Base-by-base conservation (phyloP, 2,888 invertebrate genomes). In the Argyresthia albistria region DNA sequence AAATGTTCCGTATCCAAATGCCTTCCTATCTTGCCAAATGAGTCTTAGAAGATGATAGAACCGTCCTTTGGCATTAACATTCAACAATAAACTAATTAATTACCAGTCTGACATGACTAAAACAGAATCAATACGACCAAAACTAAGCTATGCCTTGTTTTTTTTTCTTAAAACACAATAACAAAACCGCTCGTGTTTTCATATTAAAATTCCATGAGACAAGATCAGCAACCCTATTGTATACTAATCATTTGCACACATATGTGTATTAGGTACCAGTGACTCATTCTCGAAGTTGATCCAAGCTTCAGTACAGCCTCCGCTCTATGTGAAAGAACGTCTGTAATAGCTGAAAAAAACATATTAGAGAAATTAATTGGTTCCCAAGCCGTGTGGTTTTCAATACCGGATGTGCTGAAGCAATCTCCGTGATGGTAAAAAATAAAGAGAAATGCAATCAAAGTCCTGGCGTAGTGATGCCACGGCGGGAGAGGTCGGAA, bases 371-470 rank as follows among this genome's bases (percentile, higher is more conserved):
- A 25, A 25, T 25, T 25, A 25, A 25, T 25, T 25, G 25, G 25
- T 25, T 25, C 25, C 3, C 3, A 25, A 46, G 11, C 8, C 35
- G 35, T n/a, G 39, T n/a, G 25, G 6, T 10, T 25, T 25, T 10
- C 8, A n/a, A 25, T 35, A n/a, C 10, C 35, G 35, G 25, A 53
- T 54, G 52, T 25, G 43, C 52, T 50, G 8, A 11, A 48, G 16
- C 47, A 50, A 43, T 15, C 36, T 51, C 56, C 57, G 62, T 57
- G 55, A 76, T 73, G 73, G 63, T 69, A 67, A 84, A 79, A 77
- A 82, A 75, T 76, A 84, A 80, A 68, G 81, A 83, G 60, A 84
- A 77, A 77, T 70, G 73, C 61, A 80, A 75, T 76, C 77, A 74
- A 64, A 79, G 69, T 64, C 25, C 6, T 35, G 45, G 25, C 25